Percentiles rank a stretch among this genome's conserved stretches.
phyloP scores from a whole-genome alignment of 2,797 vertebrate genomes.

The Micropoecilia bifurca region DNA sequence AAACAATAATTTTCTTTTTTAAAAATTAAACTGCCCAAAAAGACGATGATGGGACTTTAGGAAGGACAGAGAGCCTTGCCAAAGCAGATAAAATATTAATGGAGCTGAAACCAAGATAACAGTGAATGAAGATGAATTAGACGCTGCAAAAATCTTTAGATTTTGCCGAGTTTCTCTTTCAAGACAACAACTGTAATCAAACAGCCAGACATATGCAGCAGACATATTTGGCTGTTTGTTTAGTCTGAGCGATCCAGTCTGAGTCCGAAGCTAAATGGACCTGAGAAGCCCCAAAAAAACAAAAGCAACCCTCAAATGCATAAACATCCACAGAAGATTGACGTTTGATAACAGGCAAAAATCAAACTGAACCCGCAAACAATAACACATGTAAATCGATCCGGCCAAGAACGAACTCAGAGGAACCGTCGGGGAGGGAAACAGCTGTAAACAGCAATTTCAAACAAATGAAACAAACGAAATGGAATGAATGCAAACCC shows the following conservation, averaged over 20 bases:
- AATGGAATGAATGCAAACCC: not conserved
- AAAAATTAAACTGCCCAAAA: not conserved
- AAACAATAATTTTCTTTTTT: not conserved
- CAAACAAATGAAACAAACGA: not conserved
- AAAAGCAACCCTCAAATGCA: not conserved
- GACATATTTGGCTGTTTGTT: not conserved
- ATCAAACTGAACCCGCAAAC: not conserved
- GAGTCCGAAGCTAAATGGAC: not conserved
- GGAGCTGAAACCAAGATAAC: not conserved
- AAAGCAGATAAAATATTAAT: not conserved
- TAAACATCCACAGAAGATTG: not conserved
- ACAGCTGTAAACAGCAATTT: not conserved
- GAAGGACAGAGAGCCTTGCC: not conserved
- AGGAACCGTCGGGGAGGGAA: not conserved
- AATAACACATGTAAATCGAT: constrained; percentile 5
- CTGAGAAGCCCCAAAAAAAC: not conserved
- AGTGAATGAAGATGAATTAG: not conserved
- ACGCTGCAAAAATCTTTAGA: not conserved
- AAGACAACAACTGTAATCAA: not conserved
- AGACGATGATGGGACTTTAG: too few relatives aligned
- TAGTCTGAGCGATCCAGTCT: not conserved
- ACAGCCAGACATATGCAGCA: not conserved
- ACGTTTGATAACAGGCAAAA: not conserved
- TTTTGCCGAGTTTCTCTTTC: not conserved
- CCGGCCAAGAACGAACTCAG: not conserved